A percentile compares a stretch with the other conserved stretches of the same genome.
Conservation (phyloP, 2,113 vertebrate species). For the Pantherophis guttatus region DNA sequence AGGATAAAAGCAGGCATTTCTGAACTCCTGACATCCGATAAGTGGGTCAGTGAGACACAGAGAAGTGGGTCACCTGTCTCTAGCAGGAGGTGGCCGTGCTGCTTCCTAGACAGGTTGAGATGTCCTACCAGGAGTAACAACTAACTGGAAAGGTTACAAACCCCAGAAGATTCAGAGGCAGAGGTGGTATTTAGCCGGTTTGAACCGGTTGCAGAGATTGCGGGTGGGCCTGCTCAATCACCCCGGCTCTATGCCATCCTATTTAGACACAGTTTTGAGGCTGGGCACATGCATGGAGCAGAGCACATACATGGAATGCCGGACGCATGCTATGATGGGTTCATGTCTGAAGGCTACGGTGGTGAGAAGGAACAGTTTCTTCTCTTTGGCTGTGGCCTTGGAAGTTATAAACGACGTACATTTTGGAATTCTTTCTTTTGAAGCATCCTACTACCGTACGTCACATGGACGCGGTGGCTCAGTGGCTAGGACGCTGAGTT, state of each 20-base stretch:
- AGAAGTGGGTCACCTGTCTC: slow-evolving; percentile 63
- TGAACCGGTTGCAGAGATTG: too few relatives aligned
- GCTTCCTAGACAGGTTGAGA: slow-evolving; percentile 1
- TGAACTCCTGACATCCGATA: slow-evolving; percentile 47
- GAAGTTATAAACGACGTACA: background rate
- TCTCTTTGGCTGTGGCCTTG: background rate
- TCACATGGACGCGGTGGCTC: too few relatives aligned
- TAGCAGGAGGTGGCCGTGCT: slow-evolving; percentile 24
- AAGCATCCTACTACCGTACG: background rate
- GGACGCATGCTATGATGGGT: background rate
- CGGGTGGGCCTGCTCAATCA: too few relatives aligned
- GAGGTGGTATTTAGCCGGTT: too few relatives aligned
- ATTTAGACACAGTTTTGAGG: too few relatives aligned
- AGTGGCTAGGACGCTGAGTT: too few relatives aligned
- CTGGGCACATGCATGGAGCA: too few relatives aligned
- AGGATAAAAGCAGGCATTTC: slow-evolving; percentile 20
- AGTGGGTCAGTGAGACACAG: slow-evolving; percentile 53
- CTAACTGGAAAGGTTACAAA: background rate
- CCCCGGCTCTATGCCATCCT: too few relatives aligned
- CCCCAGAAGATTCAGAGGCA: background rate
- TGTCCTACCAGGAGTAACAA: background rate
- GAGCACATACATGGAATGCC: too few relatives aligned
- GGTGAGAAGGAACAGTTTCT: background rate
- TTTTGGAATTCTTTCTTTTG: background rate
- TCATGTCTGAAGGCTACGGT: background rate